These are phyloP conservation scores for Corythucha ciliata DNA, from an alignment of 2,888 invertebrate species.

Conservation along the genomic window DNA sequence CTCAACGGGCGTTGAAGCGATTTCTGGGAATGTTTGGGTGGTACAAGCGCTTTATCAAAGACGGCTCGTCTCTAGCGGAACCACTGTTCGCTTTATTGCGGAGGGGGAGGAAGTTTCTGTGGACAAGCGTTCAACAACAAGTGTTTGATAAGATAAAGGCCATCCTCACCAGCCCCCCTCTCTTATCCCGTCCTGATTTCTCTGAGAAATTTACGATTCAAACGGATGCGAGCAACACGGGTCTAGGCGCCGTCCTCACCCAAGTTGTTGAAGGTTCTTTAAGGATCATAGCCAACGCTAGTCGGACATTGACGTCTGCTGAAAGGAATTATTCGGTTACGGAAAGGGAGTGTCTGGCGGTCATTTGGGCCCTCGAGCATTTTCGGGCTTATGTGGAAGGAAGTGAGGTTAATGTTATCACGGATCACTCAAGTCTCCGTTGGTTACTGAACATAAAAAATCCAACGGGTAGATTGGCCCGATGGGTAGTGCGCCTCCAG, in stretches of 20 bases:
- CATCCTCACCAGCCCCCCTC: slow-evolving; percentile 19
- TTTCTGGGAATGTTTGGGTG: slow-evolving; percentile 26
- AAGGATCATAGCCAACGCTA: slow-evolving; percentile 11
- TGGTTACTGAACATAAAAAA: slow-evolving; percentile 33
- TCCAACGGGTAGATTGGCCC: slow-evolving; percentile 31
- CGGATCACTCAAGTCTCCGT: slow-evolving; percentile 32
- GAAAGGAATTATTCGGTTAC: slow-evolving; percentile 33
- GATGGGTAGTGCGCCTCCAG: slow-evolving; percentile 33
- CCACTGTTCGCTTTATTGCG: slow-evolving; percentile 32
- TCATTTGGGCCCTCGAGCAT: slow-evolving; percentile 31
- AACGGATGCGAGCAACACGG: slow-evolving; percentile 19
- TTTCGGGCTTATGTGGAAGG: slow-evolving; percentile 35
- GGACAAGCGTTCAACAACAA: slow-evolving; percentile 16
- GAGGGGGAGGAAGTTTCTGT: slow-evolving; percentile 22
- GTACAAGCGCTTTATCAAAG: slow-evolving; percentile 33
- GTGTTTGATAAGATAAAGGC: slow-evolving; percentile 25
- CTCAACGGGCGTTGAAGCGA: slow-evolving; percentile 8
- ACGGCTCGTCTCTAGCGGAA: slow-evolving; percentile 30
- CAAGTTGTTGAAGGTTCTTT: slow-evolving; percentile 11
- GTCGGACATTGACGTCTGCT: slow-evolving; percentile 8
- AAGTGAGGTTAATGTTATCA: slow-evolving; percentile 34
- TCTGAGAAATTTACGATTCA: slow-evolving; percentile 18
- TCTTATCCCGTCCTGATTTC: slow-evolving; percentile 21
- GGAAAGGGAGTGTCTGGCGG: slow-evolving; percentile 33
- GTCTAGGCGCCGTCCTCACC: slow-evolving; percentile 12